Evolutionary conservation across 2,797 vertebrate genomes (phyloP), one percentile per base, ranked within the genome.

Genomic region (Acanthornis magna): DNA sequence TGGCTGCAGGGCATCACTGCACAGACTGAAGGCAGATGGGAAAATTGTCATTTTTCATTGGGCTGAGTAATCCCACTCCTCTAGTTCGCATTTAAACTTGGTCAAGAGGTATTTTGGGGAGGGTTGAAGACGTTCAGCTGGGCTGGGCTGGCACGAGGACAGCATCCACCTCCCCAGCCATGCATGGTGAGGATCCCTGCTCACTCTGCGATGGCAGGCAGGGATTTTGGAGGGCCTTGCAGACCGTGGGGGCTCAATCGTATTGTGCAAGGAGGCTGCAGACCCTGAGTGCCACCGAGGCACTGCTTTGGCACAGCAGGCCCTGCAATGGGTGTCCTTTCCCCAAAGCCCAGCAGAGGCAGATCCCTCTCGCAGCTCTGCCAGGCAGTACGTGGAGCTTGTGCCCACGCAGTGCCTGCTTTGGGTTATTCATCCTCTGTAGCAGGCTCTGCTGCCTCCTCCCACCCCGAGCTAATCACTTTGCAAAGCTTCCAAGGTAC

Each of bases 401-500:
- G 1, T 88, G 78, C 94, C 86, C 83, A 89, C 86, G 10, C 89
- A 72, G 36, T 20, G 66, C 3, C 90, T 95, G 80, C 89, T 92
- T 58, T 63, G 89, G 93, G 83, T 96, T 91, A 58, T 92, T 93
- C 68, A 87, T 81, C 92, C 85, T 53, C 93, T 63, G 42, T 21
- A 87, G 63, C 86, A 91, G 92, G 83, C 94, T 89, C 95, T 68
- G 87, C 95, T 85, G 83, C 92, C 93, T 92, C 92, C 95, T 96
- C 89, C 91, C 88, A 93, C 88, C 95, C 92, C 63, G 6, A 81
- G 86, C 88, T 96, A 95, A 96, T 93, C 91, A 8, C 82, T 96
- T 85, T 86, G 88, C 93, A 87, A 81, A 91, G 95, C 95, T 95
- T 96, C 94, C 93, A 92, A 88, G 85, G 73, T 93, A 74, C 94